phyloP scores from a whole-genome alignment of 2,888 invertebrate genomes.

The Rotaria macrura region DNA sequence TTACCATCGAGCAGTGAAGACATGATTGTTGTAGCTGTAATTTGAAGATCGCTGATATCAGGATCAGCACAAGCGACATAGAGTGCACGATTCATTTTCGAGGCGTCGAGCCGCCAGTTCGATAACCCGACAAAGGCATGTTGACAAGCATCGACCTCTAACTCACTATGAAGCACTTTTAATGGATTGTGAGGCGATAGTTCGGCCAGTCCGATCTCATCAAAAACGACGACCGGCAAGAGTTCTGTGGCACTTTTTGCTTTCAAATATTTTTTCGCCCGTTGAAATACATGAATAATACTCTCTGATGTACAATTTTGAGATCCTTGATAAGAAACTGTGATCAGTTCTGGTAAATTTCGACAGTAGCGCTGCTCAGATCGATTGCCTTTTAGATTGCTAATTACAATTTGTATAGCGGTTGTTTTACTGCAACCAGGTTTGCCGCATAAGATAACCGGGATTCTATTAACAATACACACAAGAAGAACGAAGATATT shows the following conservation, averaged over 20 bases:
- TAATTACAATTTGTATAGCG: slow-evolving; percentile 45
- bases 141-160: slow-evolving; percentile 40
- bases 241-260: background rate
- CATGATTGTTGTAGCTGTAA: background rate
- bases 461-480: slow-evolving; percentile 47
- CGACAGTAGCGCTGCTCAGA: slow-evolving; percentile 34
- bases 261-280: slow-evolving; percentile 10
- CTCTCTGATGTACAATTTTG: no score
- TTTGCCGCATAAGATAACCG: slow-evolving; percentile 47
- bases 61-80: background rate
- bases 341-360: slow-evolving; percentile 25
- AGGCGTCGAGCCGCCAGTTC: slow-evolving; percentile 49
- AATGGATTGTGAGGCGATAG: slow-evolving; percentile 45
- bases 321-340: slow-evolving; percentile 42
- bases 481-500: slow-evolving; percentile 49
- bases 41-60: background rate
- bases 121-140: slow-evolving; percentile 47
- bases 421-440: slow-evolving; percentile 48
- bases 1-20: background rate
- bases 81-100: slow-evolving; percentile 45
- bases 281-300: slow-evolving; percentile 35
- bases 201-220: slow-evolving; percentile 46
- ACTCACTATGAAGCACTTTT: slow-evolving; percentile 44
- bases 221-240: slow-evolving; percentile 42
- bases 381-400: slow-evolving; percentile 45